phyloP scores from a whole-genome alignment of 1,140 invertebrate species.

The Adelges cooleyi region DNA sequence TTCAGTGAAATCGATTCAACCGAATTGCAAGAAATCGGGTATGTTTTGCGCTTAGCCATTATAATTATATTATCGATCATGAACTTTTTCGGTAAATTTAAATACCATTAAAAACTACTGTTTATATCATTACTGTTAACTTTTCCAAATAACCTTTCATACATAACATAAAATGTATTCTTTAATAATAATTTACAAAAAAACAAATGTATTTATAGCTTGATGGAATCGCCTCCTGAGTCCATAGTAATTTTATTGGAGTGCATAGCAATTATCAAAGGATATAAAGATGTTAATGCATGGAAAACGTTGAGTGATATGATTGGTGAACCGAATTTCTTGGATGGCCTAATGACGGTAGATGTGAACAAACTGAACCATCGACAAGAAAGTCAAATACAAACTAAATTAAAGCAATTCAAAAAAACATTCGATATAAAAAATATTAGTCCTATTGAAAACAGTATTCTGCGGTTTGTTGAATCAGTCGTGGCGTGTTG shows the following conservation, averaged over 20 bases:
- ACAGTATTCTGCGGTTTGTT: conserved; percentile 71
- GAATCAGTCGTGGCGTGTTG: conserved; percentile 75
- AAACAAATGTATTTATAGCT: conserved; percentile 39
- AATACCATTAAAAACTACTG: too few relatives aligned
- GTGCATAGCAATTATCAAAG: conserved; percentile 70
- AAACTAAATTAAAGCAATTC: conserved; percentile 48
- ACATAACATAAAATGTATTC: too few relatives aligned
- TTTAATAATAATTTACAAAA: too few relatives aligned
- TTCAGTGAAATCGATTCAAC: not conserved
- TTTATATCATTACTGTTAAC: too few relatives aligned
- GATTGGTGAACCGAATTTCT: conserved; percentile 79
- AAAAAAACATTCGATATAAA: conserved; percentile 51
- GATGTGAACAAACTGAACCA: conserved; percentile 68
- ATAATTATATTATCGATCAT: too few relatives aligned
- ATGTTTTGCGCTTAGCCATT: too few relatives aligned
- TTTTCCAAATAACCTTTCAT: too few relatives aligned
- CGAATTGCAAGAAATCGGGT: conserved; percentile 2
- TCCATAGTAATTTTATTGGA: conserved; percentile 70
- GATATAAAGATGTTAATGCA: conserved; percentile 60
- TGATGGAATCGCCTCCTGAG: conserved; percentile 76
- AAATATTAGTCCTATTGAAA: conserved; percentile 64
- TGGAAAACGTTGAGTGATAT: conserved; percentile 83
- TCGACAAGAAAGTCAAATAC: conserved; percentile 49
- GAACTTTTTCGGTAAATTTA: too few relatives aligned
- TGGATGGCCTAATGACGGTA: conserved; percentile 67